Evolutionary conservation across 2,888 invertebrate genomes (phyloP), one percentile per base, ranked within the genome.

Genomic region (Drosophila trichaetosa): DNA sequence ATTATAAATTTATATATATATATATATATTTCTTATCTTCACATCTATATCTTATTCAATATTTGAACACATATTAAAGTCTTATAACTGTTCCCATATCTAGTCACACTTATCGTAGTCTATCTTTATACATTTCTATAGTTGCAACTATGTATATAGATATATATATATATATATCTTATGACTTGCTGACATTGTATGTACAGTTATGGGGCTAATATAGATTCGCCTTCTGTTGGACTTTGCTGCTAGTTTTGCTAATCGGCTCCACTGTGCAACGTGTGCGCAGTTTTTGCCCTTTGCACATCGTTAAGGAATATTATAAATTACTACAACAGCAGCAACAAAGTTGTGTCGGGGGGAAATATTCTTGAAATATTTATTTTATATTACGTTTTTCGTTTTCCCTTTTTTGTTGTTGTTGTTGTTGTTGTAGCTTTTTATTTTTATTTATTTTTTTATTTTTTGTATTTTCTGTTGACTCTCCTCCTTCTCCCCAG

Each of bases 261-360:
- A 42, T 62, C 13, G 4, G 34, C 4, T 24, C 77, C 78, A 78
- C 81, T 80, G 78, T 80, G 71, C 77, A 46, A 57, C 42, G 76
- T 80, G 76, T 57, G 80, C 69, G 66, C 81, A 83, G 89, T 83
- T 80, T 78, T 80, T 86, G 86, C 89, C 89, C 90, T 85, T 89
- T 87, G 87, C 79, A 83, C 84, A 86, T 91, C 84, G 91, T 91
- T 90, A 92, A 91, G 84, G 89, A 90, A 90, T 91, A 90, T 91
- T 91, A 91, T 91, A 91, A 91, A 92, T 92, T 91, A 92, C 91
- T 89, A 80, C 84, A 90, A 79, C 83, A 87, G 79, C 75, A 79
- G 65, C 62, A 80, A 63, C 66, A 66, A 59, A 48, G 53, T 69
- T 68, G 67, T 54, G 38, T 38, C 38, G 56, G 70, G 65, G 64